Evolutionary conservation across 2,888 invertebrate genomes (phyloP), one percentile per base, ranked within the genome.

Genomic region (Fragum whitleyi): DNA sequence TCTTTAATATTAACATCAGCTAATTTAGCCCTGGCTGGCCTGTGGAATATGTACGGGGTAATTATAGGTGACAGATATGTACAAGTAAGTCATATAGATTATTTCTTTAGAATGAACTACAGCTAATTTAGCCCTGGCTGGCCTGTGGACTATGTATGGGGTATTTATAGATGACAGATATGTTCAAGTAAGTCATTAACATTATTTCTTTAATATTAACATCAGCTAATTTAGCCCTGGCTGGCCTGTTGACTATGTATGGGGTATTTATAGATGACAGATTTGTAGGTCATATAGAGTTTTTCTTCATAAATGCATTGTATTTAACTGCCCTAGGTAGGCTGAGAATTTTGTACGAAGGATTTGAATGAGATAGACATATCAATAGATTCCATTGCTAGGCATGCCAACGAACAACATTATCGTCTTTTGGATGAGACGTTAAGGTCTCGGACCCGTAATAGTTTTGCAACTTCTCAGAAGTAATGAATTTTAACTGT

Each of bases 1-100:
- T 98, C 98, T 6, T 97, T 98, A 93, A 97, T 97, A 11, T 95
- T 98, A 78, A 97, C 98, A 90, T 94, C 97, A 47, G 96, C 97
- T 87, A 97, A 97, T 85, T 95, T 97, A 39, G 91, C 97, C 7
- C 97, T 98, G 19, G 95, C 96, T 29, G 95, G 95, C 84, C 95
- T 96, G 92, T 98, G 97, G 97, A 94, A 97, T 70, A 91, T 97
- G 0, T 98, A 98, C 93, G 97, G 97, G 19, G 95, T 96, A 86
- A 96, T 97, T 59, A 95, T 97, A 76, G 94, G 95, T 84, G 97
- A 97, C 93, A 92, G 94, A 77, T 97, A 97, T 94, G 95, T 97
- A 90, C 95, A 97, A 90, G 97, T 97, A 47, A 47, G n/a, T 47
- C 47, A 47, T 3, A 19, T 2, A 14, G n/a, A 9, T 2, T 19